Percentiles rank a stretch among this genome's conserved stretches.
phyloP scores from a whole-genome alignment of 2,888 invertebrate genomes.

The Calephelis perditalis region DNA sequence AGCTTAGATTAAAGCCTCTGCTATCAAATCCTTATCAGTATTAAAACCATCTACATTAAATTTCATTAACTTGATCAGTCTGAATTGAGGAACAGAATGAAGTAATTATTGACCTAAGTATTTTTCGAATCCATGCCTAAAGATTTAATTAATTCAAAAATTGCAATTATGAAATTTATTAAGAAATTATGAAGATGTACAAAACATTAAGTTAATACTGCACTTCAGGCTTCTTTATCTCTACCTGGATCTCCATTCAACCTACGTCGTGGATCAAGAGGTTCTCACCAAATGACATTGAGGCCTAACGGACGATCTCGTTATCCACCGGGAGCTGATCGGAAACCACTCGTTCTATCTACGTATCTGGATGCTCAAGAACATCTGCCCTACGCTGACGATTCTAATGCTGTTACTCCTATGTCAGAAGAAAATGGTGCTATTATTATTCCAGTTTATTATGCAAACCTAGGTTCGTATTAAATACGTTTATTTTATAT shows the following conservation, averaged over 20 bases:
- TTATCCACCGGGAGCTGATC: slow-evolving; percentile 89
- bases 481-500: neutral
- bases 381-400: slow-evolving; percentile 97
- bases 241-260: slow-evolving; percentile 98
- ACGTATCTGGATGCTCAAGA: slow-evolving; percentile 96
- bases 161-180: slow-evolving; percentile 4
- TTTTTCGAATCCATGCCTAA: slow-evolving; percentile 33
- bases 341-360: slow-evolving; percentile 95
- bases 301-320: slow-evolving; percentile 88
- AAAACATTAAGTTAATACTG: slow-evolving; percentile 32
- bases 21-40: slow-evolving; percentile 44
- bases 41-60: slow-evolving; percentile 20
- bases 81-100: slow-evolving; percentile 66
- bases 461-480: slow-evolving; percentile 87
- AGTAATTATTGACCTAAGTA: slow-evolving; percentile 28
- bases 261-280: slow-evolving; percentile 91
- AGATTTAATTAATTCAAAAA: neutral
- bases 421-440: slow-evolving; percentile 98
- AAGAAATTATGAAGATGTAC: neutral
- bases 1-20: slow-evolving; percentile 58
- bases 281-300: slow-evolving; percentile 94
- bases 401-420: slow-evolving; percentile 97
- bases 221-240: slow-evolving; percentile 93
- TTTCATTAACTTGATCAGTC: slow-evolving; percentile 46
- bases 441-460: slow-evolving; percentile 94